Base-by-base conservation (phyloP, 2,113 vertebrate species). In the Vicugna pacos region DNA sequence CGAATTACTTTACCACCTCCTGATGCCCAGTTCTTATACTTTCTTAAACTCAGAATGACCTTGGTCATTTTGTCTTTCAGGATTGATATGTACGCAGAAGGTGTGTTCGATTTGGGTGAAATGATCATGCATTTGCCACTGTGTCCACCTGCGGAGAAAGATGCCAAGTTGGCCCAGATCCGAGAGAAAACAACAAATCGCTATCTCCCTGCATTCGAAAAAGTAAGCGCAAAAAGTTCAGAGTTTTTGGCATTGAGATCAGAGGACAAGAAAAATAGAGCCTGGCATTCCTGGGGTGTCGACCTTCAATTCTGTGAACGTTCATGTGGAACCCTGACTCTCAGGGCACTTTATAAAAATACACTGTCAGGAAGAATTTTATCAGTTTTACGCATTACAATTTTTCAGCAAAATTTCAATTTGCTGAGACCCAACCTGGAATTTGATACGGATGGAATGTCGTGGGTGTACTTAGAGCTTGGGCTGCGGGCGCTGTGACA, bases 51-150 rank as follows among this genome's bases (percentile, higher is more conserved):
- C 4, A 26, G 30, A 91, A 76, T 13, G 20, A 76, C 46, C 13
- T 73, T 0, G 52, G 70, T 52, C 96, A 5, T 92, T 95, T 97
- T 93, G 5, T 97, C 95, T 96, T 96, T 38, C 88, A 99, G 99
- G 97, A 98, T 99, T 96, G 98, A 99, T 96, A 99, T 99, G 98
- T 99, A 99, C 91, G 19, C 92, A 6, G 99, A 99, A 81, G 99
- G 99, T 60, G 2, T 98, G 11, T 60, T 73, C 0, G 99, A 99
- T 77, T 86, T 99, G 20, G 98, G 98, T 98, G 97, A 98, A 16
- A 96, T 99, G 96, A 86, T 99, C 0, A 58, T 98, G 54, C 1
- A 50, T 0, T 24, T 97, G 26, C 80, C 95, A 30, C 97, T 99
- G 52, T 30, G 16, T 2, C 2, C 96, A 10, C 67, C 97, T 26